Conservation (phyloP, 2,113 vertebrate genomes). For the Sprattus sprattus region DNA sequence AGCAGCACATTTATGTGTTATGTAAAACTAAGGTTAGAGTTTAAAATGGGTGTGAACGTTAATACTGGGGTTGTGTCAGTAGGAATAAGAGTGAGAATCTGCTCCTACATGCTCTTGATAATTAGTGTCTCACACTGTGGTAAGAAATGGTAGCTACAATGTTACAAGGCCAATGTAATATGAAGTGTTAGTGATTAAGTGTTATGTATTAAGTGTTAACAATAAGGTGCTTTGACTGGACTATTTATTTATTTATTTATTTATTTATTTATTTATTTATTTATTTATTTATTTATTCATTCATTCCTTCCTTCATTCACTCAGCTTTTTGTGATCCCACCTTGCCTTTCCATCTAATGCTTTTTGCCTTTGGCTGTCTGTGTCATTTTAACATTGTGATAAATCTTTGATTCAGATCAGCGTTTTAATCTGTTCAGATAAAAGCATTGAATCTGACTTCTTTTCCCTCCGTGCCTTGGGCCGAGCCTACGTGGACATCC, state of each 20-base stretch:
- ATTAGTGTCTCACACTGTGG: background rate
- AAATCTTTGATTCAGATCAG: slow-evolving; percentile 3
- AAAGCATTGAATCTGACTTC: background rate
- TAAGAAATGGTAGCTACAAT: background rate
- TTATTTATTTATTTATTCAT: background rate
- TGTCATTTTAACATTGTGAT: background rate
- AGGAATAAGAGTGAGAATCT: too few species aligned
- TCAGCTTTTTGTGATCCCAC: background rate
- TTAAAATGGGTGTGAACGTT: too few species aligned
- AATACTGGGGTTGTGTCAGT: too few species aligned
- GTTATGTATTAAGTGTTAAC: background rate
- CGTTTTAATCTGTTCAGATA: background rate
- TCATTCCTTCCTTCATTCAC: background rate
- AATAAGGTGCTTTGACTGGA: background rate
- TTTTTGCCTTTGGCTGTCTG: background rate
- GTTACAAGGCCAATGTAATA: background rate
- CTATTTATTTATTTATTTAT: background rate
- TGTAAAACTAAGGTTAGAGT: too few species aligned
- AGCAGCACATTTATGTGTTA: too few species aligned
- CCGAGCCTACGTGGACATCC: too few species aligned
- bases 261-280: background rate
- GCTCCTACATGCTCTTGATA: too few species aligned
- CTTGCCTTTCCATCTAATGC: background rate
- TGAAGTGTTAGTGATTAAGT: background rate
- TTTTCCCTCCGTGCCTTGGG: background rate